Conservation (phyloP, 1,140 invertebrate species). For the Dolichoris vasculosae region DNA sequence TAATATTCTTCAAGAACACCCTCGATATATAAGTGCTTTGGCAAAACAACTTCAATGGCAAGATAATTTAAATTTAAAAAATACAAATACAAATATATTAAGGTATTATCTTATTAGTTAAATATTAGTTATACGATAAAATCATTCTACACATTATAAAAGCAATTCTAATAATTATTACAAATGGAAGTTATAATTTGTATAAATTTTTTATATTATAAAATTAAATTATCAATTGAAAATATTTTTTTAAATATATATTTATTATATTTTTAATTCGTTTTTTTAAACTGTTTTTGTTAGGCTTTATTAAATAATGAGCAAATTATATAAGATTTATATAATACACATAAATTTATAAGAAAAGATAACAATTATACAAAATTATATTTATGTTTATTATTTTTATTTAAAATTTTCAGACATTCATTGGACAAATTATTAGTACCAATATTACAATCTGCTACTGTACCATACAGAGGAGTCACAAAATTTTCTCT, state of each 20-base stretch:
- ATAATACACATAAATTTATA: no score
- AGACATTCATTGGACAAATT: slow-evolving; percentile 57
- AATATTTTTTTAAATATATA: no score
- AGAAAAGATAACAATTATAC: no score
- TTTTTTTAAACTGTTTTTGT: no score
- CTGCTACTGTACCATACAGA: slow-evolving; percentile 65
- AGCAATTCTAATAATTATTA: no score
- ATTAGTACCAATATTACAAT: slow-evolving; percentile 57
- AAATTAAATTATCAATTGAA: no score
- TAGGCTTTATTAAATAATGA: not conserved
- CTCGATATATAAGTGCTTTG: not conserved
- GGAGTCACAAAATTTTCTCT: slow-evolving; percentile 83
- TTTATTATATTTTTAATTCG: no score
- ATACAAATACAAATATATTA: not conserved
- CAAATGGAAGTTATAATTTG: not conserved
- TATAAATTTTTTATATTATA: no score
- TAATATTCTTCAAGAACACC: not conserved
- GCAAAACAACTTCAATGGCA: not conserved
- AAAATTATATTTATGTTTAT: no score
- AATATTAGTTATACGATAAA: not conserved
- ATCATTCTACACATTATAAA: no score
- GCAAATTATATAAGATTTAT: not conserved
- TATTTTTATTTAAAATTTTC: slow-evolving; percentile 43
- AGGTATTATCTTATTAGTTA: slow-evolving; percentile 21
- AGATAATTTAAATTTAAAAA: not conserved